Conservation (phyloP, 53 echinoderm and acorn worm species). For the Crossaster papposus region DNA sequence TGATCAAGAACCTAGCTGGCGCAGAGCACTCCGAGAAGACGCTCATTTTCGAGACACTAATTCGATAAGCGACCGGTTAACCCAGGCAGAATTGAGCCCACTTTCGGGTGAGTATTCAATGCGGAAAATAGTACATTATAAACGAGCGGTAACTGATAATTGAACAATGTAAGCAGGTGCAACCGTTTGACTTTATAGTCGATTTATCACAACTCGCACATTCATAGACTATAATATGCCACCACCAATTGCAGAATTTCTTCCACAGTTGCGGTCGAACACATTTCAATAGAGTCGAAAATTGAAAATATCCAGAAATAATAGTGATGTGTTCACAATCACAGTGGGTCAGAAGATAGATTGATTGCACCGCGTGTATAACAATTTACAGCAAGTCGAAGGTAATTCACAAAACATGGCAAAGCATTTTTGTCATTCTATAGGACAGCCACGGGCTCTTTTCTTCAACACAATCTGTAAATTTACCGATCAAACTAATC, state of each 20-base stretch:
- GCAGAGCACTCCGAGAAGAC: conserved; percentile 18
- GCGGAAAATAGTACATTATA: neutral
- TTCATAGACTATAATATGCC: neutral
- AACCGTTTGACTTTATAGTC: neutral
- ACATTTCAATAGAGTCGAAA: neutral
- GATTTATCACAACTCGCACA: neutral
- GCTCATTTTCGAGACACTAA: conserved; percentile 40
- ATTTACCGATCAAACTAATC: no score
- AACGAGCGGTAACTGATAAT: neutral
- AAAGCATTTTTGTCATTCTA: neutral
- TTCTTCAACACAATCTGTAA: no score
- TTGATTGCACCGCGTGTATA: neutral
- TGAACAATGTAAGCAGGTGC: neutral
- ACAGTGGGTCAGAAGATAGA: neutral
- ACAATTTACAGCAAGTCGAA: neutral
- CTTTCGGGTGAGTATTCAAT: conserved; percentile 44
- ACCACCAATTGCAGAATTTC: neutral
- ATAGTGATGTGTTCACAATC: neutral
- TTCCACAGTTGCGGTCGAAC: neutral
- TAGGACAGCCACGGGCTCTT: no score
- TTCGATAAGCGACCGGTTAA: conserved; percentile 53
- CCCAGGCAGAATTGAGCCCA: conserved; percentile 46
- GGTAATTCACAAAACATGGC: neutral
- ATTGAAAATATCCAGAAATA: neutral
- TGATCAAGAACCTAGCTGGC: conserved; percentile 41